Evolutionary conservation across 2,888 invertebrate genomes (phyloP).

Genomic region (Scrobipalpa atriplicella): DNA sequence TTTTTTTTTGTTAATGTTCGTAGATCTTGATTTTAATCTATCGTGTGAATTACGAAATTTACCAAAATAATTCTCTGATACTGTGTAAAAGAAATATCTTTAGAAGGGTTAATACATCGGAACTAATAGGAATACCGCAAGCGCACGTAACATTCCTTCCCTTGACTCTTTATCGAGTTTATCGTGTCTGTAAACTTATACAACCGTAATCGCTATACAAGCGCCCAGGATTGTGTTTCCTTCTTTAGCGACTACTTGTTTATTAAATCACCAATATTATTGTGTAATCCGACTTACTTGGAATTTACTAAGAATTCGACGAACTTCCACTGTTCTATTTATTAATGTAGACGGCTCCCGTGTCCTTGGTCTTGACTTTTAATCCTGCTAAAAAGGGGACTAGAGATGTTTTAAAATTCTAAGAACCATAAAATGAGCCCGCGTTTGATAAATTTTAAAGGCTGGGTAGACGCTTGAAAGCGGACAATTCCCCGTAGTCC

Average conservation of each 20-base stretch:
- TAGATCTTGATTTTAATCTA: neutral
- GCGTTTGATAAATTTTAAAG: conserved; percentile 24
- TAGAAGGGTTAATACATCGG: neutral
- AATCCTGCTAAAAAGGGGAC: conserved; percentile 12
- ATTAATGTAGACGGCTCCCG: neutral
- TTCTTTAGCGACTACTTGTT: neutral
- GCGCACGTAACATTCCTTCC: conserved; percentile 29
- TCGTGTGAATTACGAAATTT: too few species aligned
- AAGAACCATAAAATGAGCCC: conserved; percentile 18
- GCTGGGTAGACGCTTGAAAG: conserved; percentile 22
- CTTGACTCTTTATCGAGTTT: conserved; percentile 30
- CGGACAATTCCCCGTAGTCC: conserved; percentile 28
- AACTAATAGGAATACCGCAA: neutral
- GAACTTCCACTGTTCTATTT: conserved; percentile 15
- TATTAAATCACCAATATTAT: conserved; percentile 6
- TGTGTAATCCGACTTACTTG: neutral
- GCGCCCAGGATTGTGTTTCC: conserved; percentile 7
- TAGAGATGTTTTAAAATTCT: conserved; percentile 18
- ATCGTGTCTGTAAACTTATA: conserved; percentile 27
- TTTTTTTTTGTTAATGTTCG: neutral
- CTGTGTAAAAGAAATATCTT: neutral
- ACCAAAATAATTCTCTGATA: neutral
- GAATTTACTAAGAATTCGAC: neutral
- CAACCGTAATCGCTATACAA: conserved; percentile 11
- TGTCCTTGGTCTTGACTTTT: conserved; percentile 13